Percentiles rank a stretch among this genome's conserved stretches.
phyloP scores from a whole-genome alignment of 2,888 invertebrate species.

The Lagria hirta region DNA sequence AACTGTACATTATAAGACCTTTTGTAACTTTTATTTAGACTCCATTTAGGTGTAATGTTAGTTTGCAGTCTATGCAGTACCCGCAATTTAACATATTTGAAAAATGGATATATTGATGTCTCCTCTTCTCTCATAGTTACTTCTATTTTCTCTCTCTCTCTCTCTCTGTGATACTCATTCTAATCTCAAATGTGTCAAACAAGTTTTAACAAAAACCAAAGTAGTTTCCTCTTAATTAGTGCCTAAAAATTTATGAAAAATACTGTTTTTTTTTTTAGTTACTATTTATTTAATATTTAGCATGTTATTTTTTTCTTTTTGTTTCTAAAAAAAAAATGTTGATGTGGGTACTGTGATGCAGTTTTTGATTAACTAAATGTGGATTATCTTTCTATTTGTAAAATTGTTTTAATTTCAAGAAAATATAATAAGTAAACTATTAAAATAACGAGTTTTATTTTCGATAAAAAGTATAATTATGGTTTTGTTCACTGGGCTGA shows the following conservation, averaged over 20 bases:
- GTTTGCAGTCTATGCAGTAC: conserved; percentile 51
- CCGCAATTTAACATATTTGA: conserved; percentile 44
- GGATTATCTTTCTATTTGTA: conserved; percentile 55
- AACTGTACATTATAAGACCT: conserved; percentile 48
- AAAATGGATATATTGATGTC: conserved; percentile 16
- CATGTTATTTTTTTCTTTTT: conserved; percentile 29
- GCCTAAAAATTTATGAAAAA: conserved; percentile 24
- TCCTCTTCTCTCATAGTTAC: conserved; percentile 21
- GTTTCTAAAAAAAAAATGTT: conserved; percentile 31
- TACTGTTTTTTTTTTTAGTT: conserved; percentile 18
- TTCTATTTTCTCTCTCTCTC: conserved; percentile 28
- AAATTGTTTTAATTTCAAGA: conserved; percentile 52
- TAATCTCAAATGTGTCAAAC: no score
- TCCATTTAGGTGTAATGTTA: conserved; percentile 47
- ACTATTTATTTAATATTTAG: conserved; percentile 24
- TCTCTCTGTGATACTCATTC: conserved; percentile 41
- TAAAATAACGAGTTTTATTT: conserved; percentile 34
- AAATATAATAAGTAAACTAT: conserved; percentile 45
- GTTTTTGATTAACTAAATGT: conserved; percentile 49
- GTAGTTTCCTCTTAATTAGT: conserved; percentile 21
- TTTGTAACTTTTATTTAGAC: conserved; percentile 46
- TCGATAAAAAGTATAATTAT: conserved; percentile 1
- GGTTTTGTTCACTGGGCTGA: conserved; percentile 13
- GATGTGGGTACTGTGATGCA: conserved; percentile 55
- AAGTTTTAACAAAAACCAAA: conserved; percentile 19